phyloP scores from a whole-genome alignment of 2,113 vertebrate genomes.

The Cichladusa arquata region DNA sequence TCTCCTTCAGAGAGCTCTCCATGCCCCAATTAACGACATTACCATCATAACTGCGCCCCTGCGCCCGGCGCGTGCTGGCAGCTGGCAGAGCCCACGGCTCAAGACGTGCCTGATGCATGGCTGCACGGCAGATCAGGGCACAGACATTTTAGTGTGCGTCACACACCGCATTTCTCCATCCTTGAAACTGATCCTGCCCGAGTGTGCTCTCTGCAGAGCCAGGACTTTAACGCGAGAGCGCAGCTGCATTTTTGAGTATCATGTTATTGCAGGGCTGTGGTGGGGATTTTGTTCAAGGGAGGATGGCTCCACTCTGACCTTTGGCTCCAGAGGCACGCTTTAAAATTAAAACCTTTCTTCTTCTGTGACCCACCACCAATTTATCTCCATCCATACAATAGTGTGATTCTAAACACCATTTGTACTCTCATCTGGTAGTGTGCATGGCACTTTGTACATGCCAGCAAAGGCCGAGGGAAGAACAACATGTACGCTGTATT shows the following conservation, averaged over 20 bases:
- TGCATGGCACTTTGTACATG: not conserved
- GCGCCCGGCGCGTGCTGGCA: not conserved
- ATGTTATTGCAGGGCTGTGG: conserved; percentile 30
- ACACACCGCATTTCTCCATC: conserved; percentile 55
- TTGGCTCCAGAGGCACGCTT: not conserved
- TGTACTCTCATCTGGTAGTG: not conserved
- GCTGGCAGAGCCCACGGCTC: not conserved
- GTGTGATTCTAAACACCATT: not conserved
- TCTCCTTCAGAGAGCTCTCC: not conserved
- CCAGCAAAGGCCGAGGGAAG: not conserved
- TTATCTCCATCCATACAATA: conserved; percentile 1
- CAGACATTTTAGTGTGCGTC: conserved; percentile 47
- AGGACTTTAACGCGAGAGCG: conserved; percentile 28
- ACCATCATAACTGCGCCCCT: not conserved
- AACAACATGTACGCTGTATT: not conserved
- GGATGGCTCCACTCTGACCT: conserved; percentile 17
- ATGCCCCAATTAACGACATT: not conserved
- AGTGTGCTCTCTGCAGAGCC: conserved; percentile 50
- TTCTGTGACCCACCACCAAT: not conserved
- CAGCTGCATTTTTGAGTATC: conserved; percentile 61
- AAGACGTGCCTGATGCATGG: not conserved
- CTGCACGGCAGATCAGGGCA: not conserved
- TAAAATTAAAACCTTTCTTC: conserved; percentile 38
- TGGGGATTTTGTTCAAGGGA: conserved; percentile 40
- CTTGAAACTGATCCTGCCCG: conserved; percentile 48